Conservation (phyloP, 2,797 vertebrate species). For the Diplodus puntazzo region DNA sequence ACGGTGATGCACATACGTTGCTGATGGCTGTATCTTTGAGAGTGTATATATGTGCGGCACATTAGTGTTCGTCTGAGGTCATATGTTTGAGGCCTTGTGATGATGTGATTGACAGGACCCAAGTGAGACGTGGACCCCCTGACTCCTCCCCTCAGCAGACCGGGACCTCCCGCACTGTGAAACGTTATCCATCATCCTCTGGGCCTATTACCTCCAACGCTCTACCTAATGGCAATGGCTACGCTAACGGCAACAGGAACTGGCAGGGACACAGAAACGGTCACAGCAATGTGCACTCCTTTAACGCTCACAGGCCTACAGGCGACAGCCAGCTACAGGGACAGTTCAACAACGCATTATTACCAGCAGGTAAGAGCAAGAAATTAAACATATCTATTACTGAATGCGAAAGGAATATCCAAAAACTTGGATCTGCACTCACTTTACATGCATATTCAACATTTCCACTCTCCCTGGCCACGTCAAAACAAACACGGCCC, state of each 20-base stretch:
- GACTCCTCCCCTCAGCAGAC: slow-evolving; percentile 84
- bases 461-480: slow-evolving; percentile 32
- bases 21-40: slow-evolving; percentile 47
- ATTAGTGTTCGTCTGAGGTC: slow-evolving; percentile 66
- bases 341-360: slow-evolving; percentile 79
- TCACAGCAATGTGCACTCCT: slow-evolving; percentile 44
- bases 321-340: slow-evolving; percentile 66
- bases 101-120: slow-evolving; percentile 85
- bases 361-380: slow-evolving; percentile 84
- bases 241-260: slow-evolving; percentile 43
- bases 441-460: slow-evolving; percentile 33
- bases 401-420: neutral
- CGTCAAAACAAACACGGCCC: slow-evolving; percentile 61
- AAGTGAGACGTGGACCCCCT: slow-evolving; percentile 87
- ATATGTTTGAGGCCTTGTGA: slow-evolving; percentile 68
- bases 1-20: slow-evolving; percentile 48
- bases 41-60: slow-evolving; percentile 31
- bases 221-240: slow-evolving; percentile 82
- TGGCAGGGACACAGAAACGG: slow-evolving; percentile 68
- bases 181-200: slow-evolving; percentile 89
- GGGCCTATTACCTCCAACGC: slow-evolving; percentile 92
- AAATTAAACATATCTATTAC: neutral
- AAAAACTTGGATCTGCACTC: slow-evolving; percentile 20
- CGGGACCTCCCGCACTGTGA: slow-evolving; percentile 89
- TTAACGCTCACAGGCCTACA: slow-evolving; percentile 58